A percentile compares a stretch with the other conserved stretches of the same genome.
Conservation (phyloP, 2,113 vertebrate genomes). For the Malurus elegans region DNA sequence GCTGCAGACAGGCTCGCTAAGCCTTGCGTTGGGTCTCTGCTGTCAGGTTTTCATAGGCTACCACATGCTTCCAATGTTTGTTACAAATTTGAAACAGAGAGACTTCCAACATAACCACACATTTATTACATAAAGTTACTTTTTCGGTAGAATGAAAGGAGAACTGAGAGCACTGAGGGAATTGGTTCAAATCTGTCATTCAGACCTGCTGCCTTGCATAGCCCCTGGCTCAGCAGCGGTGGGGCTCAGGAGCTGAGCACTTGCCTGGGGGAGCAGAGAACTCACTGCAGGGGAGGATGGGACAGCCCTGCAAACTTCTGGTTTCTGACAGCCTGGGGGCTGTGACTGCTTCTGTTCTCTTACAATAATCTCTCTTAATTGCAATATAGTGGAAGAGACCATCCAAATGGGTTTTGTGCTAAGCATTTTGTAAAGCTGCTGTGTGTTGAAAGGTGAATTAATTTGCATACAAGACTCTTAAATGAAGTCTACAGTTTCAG, state of each 20-base stretch:
- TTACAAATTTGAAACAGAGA: neutral
- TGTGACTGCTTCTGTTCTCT: neutral
- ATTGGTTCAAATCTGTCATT: neutral
- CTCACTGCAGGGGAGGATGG: neutral
- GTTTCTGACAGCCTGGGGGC: neutral
- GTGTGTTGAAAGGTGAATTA: neutral
- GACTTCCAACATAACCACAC: neutral
- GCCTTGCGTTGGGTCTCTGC: neutral
- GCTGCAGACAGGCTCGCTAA: neutral
- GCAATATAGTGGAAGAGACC: neutral
- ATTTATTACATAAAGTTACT: neutral
- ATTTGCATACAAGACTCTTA: neutral
- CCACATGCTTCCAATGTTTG: neutral
- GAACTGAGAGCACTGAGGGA: neutral
- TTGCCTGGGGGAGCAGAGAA: neutral
- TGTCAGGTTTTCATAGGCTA: neutral
- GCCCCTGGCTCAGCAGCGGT: neutral
- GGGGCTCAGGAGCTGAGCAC: rapidly evolving
- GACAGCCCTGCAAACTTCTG: neutral
- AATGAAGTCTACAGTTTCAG: neutral
- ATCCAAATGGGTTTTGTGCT: neutral
- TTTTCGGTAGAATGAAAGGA: neutral
- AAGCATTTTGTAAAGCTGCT: neutral
- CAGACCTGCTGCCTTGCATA: neutral
- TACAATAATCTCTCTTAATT: neutral